phyloP scores from a whole-genome alignment of 2,888 invertebrate genomes.

The Drosophila lacicola region DNA sequence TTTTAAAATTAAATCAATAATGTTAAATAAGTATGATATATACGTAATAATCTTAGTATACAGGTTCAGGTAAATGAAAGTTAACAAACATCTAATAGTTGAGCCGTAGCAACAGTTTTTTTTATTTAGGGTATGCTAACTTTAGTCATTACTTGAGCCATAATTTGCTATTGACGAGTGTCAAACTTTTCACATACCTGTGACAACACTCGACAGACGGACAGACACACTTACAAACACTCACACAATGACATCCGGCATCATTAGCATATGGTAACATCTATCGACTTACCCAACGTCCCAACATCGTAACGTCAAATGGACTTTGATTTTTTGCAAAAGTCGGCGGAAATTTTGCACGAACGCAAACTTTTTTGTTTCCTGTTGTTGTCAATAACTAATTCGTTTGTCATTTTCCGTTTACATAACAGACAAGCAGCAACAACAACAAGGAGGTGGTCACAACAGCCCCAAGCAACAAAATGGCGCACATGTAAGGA shows the following conservation, averaged over 20 bases:
- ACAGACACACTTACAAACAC: conserved; percentile 2
- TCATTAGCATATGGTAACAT: conserved; percentile 62
- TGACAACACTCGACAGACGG: conserved; percentile 30
- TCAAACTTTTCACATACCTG: conserved; percentile 52
- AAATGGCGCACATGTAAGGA: conserved; percentile 72
- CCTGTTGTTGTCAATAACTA: conserved; percentile 80
- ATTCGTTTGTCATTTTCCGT: conserved; percentile 81
- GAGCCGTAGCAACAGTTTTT: background rate
- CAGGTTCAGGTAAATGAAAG: too few species aligned
- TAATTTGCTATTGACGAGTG: conserved; percentile 64
- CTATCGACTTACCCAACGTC: conserved; percentile 24
- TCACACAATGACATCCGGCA: conserved; percentile 21
- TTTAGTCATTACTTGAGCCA: conserved; percentile 15
- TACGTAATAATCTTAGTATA: too few species aligned
- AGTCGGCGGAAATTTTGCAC: conserved; percentile 74
- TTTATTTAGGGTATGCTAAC: background rate
- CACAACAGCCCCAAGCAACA: conserved; percentile 51
- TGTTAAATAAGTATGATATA: background rate
- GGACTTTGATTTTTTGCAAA: conserved; percentile 52
- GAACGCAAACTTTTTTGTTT: conserved; percentile 68
- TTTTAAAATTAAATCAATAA: background rate
- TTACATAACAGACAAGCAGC: conserved; percentile 61
- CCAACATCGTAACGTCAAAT: conserved; percentile 40
- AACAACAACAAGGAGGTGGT: conserved; percentile 18
- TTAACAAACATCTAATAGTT: background rate